These are phyloP conservation scores for Clarias batrachus DNA, from an alignment of 2,113 vertebrate species.

Conservation along the genomic window DNA sequence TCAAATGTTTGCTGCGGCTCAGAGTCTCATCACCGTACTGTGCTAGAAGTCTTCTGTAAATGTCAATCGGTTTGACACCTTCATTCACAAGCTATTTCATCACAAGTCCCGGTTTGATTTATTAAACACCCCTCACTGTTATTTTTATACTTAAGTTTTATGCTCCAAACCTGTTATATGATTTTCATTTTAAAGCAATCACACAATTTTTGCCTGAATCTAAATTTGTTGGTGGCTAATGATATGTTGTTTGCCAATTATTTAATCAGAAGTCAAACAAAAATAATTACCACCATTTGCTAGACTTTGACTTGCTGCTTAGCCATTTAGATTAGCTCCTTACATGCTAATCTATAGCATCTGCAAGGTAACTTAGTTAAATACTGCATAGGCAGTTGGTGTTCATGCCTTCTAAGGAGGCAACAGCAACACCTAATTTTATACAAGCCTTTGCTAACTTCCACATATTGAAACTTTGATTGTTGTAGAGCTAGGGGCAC, in stretches of 20 bases:
- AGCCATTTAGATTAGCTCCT: not conserved
- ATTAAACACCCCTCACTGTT: no score
- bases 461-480: not conserved
- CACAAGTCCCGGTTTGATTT: no score
- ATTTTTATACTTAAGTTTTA: no score
- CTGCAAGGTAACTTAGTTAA: not conserved
- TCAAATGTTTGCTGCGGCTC: no score
- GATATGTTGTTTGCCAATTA: not conserved
- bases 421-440: not conserved
- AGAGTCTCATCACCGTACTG: no score
- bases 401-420: not conserved
- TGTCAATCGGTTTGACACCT: no score
- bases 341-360: not conserved
- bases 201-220: not conserved
- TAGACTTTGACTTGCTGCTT: not conserved
- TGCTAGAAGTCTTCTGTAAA: no score
- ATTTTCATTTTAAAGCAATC: not conserved
- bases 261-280: not conserved
- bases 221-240: not conserved
- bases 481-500: no score
- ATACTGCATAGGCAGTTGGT: not conserved
- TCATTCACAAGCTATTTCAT: no score
- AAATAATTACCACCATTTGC: not conserved
- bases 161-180: not conserved
- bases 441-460: not conserved